These are phyloP conservation scores for Nomada ruficornis DNA, from an alignment of 2,888 invertebrate genomes.

Conservation along the genomic window DNA sequence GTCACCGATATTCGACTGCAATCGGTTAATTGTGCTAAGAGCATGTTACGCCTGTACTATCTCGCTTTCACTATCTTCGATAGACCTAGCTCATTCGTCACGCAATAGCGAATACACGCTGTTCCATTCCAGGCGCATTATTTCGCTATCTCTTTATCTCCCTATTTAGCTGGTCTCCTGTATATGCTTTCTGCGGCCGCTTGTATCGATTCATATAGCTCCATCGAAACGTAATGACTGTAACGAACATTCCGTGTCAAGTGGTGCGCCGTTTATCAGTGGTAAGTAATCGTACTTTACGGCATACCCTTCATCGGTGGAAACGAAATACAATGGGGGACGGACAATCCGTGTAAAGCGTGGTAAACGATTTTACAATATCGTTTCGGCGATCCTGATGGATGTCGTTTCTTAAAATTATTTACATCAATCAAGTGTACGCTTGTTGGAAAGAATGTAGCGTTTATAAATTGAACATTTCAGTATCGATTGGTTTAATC, in stretches of 20 bases:
- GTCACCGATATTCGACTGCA: background rate
- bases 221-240: conserved; percentile 61
- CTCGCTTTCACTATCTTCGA: conserved; percentile 23
- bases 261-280: conserved; percentile 44
- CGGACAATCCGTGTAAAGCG: conserved; percentile 1
- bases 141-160: conserved; percentile 64
- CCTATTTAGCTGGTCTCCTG: conserved; percentile 29
- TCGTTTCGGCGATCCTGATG: background rate
- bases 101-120: conserved; percentile 38
- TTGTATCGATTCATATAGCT: conserved; percentile 53
- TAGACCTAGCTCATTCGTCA: conserved; percentile 49
- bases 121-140: conserved; percentile 51
- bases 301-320: conserved; percentile 17
- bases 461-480: background rate
- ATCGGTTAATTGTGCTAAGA: background rate
- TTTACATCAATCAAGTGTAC: conserved; percentile 8
- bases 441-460: background rate
- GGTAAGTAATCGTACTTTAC: conserved; percentile 54
- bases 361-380: conserved; percentile 22
- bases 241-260: conserved; percentile 67
- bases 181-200: conserved; percentile 34
- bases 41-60: background rate
- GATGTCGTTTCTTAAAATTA: background rate
- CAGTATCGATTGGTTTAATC: background rate
- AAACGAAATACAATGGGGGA: conserved; percentile 20